Conservation (phyloP, 2,797 vertebrate genomes). For the Alcedo atthis region DNA sequence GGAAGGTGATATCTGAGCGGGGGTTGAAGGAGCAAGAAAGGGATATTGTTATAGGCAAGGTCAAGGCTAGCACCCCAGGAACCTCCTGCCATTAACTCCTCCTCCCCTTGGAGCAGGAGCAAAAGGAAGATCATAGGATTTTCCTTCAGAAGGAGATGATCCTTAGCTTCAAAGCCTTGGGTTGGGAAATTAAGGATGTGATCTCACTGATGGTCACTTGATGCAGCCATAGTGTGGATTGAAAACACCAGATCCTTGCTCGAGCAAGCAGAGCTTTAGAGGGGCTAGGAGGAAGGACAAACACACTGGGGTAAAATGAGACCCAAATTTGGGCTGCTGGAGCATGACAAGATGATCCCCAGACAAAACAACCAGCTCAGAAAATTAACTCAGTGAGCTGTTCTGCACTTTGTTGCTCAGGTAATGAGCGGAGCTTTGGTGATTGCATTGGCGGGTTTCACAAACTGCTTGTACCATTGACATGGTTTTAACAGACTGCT, state of each 20-base stretch:
- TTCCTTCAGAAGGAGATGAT: background rate
- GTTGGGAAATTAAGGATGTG: background rate
- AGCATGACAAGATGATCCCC: background rate
- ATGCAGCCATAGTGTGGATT: background rate
- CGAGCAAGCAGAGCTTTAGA: accelerated
- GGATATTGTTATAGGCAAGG: background rate
- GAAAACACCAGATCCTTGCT: background rate
- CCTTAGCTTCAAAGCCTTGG: background rate
- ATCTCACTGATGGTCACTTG: background rate
- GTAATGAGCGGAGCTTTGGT: background rate
- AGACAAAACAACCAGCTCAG: background rate
- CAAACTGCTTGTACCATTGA: background rate
- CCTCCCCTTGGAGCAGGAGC: background rate
- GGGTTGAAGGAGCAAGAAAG: background rate
- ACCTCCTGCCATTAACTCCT: background rate
- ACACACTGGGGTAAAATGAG: background rate
- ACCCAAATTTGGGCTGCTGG: background rate
- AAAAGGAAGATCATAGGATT: background rate
- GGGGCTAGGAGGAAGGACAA: background rate
- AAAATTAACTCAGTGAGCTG: background rate
- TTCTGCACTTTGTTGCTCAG: background rate
- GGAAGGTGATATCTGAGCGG: background rate
- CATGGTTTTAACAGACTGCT: slow-evolving; percentile 70
- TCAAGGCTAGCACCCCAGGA: background rate
- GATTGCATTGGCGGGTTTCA: background rate